Evolutionary conservation across 2,888 invertebrate genomes (phyloP).

Genomic region (Drosophila ustulata): DNA sequence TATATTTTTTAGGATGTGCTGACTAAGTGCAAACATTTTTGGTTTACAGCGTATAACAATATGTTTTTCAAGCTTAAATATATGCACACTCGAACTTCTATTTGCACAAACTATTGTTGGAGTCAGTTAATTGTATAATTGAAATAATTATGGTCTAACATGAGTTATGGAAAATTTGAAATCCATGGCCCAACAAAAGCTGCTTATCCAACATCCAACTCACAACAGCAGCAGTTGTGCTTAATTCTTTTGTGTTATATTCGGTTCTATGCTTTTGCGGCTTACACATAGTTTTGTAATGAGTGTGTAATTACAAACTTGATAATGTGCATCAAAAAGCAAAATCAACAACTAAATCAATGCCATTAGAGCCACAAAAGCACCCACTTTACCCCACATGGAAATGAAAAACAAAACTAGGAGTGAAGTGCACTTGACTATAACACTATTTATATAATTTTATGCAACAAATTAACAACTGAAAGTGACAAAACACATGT

Average conservation of each 20-base stretch:
- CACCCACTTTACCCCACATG: constrained; percentile 4
- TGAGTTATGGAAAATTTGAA: not conserved
- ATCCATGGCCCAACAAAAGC: constrained; percentile 13
- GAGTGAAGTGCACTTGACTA: constrained; percentile 5
- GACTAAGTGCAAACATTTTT: not conserved
- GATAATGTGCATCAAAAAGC: constrained; percentile 23
- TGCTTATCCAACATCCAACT: constrained; percentile 12
- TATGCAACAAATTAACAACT: constrained; percentile 15
- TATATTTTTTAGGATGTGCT: not conserved
- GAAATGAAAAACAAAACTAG: constrained; percentile 9
- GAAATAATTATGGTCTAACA: not conserved
- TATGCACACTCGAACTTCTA: not conserved
- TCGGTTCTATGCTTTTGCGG: constrained; percentile 43
- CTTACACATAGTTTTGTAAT: constrained; percentile 33
- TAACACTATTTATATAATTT: constrained; percentile 9
- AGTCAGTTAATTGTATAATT: constrained; percentile 5
- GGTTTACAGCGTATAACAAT: not conserved
- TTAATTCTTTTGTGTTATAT: constrained; percentile 38
- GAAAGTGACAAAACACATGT: constrained; percentile 1
- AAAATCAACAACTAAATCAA: constrained; percentile 34
- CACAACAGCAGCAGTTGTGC: constrained; percentile 26
- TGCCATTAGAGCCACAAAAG: constrained; percentile 28
- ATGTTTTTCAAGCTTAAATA: not conserved
- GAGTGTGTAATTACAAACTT: constrained; percentile 39
- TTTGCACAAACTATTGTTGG: not conserved